A percentile compares a stretch with the other conserved stretches of the same genome.
Evolutionary conservation across 2,797 vertebrate genomes (phyloP).

Genomic region (Hydrophis major): DNA sequence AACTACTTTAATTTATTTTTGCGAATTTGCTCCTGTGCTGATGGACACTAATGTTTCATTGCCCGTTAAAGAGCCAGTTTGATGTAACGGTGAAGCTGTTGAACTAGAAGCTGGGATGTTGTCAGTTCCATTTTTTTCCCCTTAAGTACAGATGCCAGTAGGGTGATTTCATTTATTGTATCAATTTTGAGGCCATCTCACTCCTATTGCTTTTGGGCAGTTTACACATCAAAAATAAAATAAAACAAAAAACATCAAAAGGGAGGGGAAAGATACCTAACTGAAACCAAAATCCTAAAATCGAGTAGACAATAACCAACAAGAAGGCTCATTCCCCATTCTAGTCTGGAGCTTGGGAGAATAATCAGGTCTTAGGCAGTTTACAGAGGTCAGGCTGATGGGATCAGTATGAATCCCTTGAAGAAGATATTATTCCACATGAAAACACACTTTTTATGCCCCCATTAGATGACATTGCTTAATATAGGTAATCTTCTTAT

Average conservation of each 20-base stretch:
- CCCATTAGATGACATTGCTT: neutral
- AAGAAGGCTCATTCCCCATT: neutral
- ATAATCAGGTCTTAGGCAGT: neutral
- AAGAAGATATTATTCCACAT: neutral
- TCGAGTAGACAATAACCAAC: neutral
- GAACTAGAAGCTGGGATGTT: neutral
- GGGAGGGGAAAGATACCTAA: neutral
- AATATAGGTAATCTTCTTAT: neutral
- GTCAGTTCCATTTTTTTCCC: neutral
- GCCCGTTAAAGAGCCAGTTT: neutral
- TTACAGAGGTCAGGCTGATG: neutral
- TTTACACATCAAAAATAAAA: neutral
- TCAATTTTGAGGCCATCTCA: neutral
- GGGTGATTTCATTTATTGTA: neutral
- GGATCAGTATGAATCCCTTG: neutral
- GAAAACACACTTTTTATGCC: neutral
- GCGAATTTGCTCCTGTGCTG: slow-evolving; percentile 83
- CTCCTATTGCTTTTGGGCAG: neutral
- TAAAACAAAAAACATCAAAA: neutral
- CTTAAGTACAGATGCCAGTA: neutral
- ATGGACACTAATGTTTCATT: slow-evolving; percentile 72
- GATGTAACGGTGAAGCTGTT: neutral
- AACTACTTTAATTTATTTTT: slow-evolving; percentile 89
- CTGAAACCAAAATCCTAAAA: neutral
- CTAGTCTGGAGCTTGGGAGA: neutral